These are phyloP conservation scores for Urocolius indicus DNA, from an alignment of 2,113 vertebrate species.

Conservation along the genomic window DNA sequence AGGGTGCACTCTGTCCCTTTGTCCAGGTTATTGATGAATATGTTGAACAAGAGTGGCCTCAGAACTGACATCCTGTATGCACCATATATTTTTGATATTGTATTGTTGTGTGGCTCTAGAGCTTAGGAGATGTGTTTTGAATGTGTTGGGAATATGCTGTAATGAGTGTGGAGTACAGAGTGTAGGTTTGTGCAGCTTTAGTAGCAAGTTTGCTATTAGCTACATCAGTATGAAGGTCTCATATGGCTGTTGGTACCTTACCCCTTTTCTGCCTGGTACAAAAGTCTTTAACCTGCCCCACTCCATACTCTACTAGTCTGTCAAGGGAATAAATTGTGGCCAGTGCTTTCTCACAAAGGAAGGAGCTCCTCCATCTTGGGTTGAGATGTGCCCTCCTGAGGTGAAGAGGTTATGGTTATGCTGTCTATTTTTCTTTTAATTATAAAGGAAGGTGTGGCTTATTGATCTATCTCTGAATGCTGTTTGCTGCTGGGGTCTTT, in stretches of 20 bases:
- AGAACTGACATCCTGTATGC: too few relatives aligned
- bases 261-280: background rate
- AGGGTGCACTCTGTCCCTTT: too few relatives aligned
- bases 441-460: background rate
- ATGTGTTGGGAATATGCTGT: background rate
- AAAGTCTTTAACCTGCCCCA: background rate
- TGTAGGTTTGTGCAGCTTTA: background rate
- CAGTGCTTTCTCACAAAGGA: background rate
- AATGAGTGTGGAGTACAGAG: background rate
- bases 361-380: background rate
- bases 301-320: background rate
- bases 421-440: background rate
- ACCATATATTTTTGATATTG: fast-evolving
- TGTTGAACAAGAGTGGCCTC: too few relatives aligned
- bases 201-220: background rate
- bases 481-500: background rate
- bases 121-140: background rate
- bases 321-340: background rate
- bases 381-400: background rate
- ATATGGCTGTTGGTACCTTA: background rate
- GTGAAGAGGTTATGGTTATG: background rate
- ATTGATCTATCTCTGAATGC: background rate
- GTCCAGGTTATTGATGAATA: too few relatives aligned
- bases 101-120: background rate
- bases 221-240: background rate